Percentiles rank a stretch among this genome's conserved stretches.
Conservation (phyloP, 2,113 vertebrate genomes). For the Pluvianellus socialis region DNA sequence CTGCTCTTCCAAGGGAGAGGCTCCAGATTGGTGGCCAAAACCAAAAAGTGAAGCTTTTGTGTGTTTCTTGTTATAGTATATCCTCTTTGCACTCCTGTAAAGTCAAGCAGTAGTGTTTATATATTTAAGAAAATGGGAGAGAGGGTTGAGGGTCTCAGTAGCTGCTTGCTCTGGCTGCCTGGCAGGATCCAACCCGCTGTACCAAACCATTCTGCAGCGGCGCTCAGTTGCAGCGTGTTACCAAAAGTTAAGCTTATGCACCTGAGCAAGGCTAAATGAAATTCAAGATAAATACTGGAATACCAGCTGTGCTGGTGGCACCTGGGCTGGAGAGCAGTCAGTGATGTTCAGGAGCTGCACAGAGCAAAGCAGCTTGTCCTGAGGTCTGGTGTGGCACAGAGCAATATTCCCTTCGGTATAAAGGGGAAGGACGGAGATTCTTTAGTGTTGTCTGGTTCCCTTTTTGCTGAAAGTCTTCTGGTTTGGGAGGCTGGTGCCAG, state of each 20-base stretch:
- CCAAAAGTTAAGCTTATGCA: not conserved
- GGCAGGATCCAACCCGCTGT: not conserved
- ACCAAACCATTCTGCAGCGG: not conserved
- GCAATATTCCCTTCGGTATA: not conserved
- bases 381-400: not conserved
- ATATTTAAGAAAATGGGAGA: accelerated
- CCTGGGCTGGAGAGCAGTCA: not conserved
- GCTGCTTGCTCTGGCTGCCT: not conserved
- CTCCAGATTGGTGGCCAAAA: not conserved
- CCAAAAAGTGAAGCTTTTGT: not conserved
- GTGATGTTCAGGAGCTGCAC: not conserved
- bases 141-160: not conserved
- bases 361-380: not conserved
- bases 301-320: too few species aligned
- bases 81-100: not conserved
- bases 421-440: not conserved
- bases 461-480: not conserved
- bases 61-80: not conserved
- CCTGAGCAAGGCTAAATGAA: not conserved
- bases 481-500: not conserved
- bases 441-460: not conserved
- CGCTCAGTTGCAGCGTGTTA: too few species aligned
- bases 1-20: not conserved
- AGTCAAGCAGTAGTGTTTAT: not conserved
- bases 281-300: not conserved